Evolutionary conservation across 2,888 invertebrate species (phyloP), one percentile per base, ranked within the genome.

Genomic region (Philhelius pedissequus): DNA sequence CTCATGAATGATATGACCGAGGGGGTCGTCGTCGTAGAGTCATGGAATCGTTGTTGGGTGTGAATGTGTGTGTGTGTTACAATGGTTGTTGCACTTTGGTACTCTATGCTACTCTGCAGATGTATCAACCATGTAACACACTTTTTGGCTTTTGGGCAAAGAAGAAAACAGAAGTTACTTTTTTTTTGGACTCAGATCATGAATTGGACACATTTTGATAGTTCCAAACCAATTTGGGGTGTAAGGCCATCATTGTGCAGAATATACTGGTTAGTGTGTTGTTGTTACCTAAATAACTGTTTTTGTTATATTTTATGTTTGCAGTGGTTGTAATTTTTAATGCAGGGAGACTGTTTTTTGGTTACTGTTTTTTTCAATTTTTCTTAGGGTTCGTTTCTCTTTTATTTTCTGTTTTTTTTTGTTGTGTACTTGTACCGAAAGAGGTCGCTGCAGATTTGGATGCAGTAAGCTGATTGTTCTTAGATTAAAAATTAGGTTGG

Each of bases 201-300:
- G 83, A 83, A 83, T 83, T 79, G 83, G 83, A 83, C 79, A 79
- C 79, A 83, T 79, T 83, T 79, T 79, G 83, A 79, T 83, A 83
- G 74, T 83, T 83, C 74, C 60, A 83, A 64, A 83, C 78, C 79
- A 79, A 83, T 83, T 83, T 79, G 48, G 79, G 74, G 74, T 74
- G 74, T 58, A 79, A 74, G 62, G 48, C 62, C 68, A 78, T 50
- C 43, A 40, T 58, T 78, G 35, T 70, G 38, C 3, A 13, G 38
- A 27, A 64, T 58, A 22, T 54, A 35, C 20, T 38, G 40, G 13
- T 25, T 45, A 11, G 2, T 43, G 2, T 43, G 54, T 73, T 68
- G 3, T 27, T 73, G 58, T 43, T 27, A 40, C 38, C 58, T 79
- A 56, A 56, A 35, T 56, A 56, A 30, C 35, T 27, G 30, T 74